Conservation (phyloP, 2,888 invertebrate species). For the Sarcophaga carnaria region DNA sequence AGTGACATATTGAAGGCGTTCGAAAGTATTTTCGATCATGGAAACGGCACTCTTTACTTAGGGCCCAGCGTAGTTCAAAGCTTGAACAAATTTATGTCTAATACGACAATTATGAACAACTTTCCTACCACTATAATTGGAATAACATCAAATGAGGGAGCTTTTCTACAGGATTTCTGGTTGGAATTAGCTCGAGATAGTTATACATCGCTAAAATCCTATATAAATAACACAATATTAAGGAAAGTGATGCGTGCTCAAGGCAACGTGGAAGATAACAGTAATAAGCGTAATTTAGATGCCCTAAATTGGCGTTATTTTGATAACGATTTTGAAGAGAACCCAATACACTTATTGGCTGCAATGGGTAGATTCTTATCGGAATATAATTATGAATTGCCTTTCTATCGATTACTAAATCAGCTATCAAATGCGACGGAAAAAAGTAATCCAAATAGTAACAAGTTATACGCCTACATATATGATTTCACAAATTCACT, state of each 20-base stretch:
- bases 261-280: background rate
- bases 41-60: conserved; percentile 84
- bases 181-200: conserved; percentile 84
- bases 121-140: conserved; percentile 86
- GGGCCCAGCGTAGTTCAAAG: conserved; percentile 83
- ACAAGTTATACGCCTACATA: conserved; percentile 78
- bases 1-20: conserved; percentile 85
- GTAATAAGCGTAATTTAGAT: conserved; percentile 72
- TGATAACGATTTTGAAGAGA: conserved; percentile 72
- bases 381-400: conserved; percentile 79
- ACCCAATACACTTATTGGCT: conserved; percentile 76
- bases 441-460: background rate
- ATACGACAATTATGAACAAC: conserved; percentile 20
- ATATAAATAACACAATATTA: conserved; percentile 84
- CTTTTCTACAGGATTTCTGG: conserved; percentile 85
- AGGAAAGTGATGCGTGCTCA: conserved; percentile 83
- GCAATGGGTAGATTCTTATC: conserved; percentile 80
- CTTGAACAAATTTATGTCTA: conserved; percentile 47
- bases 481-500: conserved; percentile 80
- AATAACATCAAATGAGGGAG: conserved; percentile 86
- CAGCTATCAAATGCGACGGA: conserved; percentile 70
- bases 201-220: conserved; percentile 83
- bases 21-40: conserved; percentile 84
- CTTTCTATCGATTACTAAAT: conserved; percentile 78
- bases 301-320: conserved; percentile 81